Evolutionary conservation across 2,113 vertebrate species (phyloP), one percentile per base, ranked within the genome.

Genomic region (Leucoraja erinaceus): DNA sequence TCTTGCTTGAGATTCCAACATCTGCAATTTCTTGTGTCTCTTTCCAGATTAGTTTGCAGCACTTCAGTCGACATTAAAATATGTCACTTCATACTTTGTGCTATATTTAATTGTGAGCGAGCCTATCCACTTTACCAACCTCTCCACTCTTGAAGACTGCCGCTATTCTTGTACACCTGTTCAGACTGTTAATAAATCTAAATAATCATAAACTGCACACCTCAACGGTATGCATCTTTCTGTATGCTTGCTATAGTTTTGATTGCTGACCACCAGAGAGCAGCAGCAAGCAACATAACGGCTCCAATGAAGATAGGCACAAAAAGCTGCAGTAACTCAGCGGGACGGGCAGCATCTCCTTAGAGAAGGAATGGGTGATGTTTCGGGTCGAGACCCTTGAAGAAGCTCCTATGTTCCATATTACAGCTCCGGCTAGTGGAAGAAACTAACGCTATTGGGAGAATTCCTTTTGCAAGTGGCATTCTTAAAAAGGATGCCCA

Each of bases 211-310:
- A 22, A 16, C 70, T 18, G 0, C 18, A 5, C 18, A 5, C 83
- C 59, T 86, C 6, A n/a, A 5, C 28, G 1, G 61, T 22, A 83
- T 61, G 25, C 61, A 31, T 5, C 59, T 86, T 59, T 59, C 22
- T 25, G 22, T 59, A 84, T 28, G n/a, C n/a, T 88, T 63, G 81
- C 56, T 86, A 59, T n/a, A 88, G 28, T 88, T 63, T 63, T 63
- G 59, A 63, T 66, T 31, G 16, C 16, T 88, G 83, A 31, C 83
- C 83, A 88, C 83, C 59, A 88, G 83, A 88, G 59, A 66, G 83
- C 31, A 88, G 83, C 83, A 88, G 83, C n/a, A 88, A 66, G 61
- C 83, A 63, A 14, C 56, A 61, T n/a, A 66, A 63, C 61, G 12
- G 28, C n/a, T 86, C 14, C 59, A 12, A 47, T 47, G 38, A 47